Evolutionary conservation across 1,140 invertebrate species (phyloP).

Genomic region (Galendromus occidentalis): DNA sequence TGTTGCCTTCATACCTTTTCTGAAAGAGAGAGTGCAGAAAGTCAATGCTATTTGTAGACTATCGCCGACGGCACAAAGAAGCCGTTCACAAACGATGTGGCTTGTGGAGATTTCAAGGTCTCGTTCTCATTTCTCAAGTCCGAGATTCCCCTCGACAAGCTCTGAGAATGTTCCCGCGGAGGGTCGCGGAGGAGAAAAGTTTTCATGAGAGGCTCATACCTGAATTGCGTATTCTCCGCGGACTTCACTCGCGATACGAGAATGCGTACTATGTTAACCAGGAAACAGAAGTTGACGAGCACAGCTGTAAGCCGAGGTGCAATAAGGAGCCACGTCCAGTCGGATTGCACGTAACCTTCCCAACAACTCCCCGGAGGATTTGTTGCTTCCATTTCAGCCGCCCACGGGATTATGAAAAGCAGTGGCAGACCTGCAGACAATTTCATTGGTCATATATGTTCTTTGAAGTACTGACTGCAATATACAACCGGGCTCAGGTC

Average conservation of each 20-base stretch:
- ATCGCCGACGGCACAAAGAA: no score
- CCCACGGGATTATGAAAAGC: constrained; percentile 27
- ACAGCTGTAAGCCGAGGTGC: constrained; percentile 29
- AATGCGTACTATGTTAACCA: constrained; percentile 32
- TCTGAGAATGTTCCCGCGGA: no score
- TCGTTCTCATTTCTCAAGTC: no score
- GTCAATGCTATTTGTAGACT: no score
- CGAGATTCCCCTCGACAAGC: no score
- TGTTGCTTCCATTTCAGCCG: constrained; percentile 23
- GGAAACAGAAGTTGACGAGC: constrained; percentile 29
- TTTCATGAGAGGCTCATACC: constrained; percentile 21
- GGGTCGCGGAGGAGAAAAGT: background rate
- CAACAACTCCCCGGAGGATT: constrained; percentile 26
- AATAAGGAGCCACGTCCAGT: constrained; percentile 28
- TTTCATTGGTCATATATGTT: no score
- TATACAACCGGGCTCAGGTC: no score
- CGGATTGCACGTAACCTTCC: constrained; percentile 24
- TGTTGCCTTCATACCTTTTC: constrained; percentile 36
- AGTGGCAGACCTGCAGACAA: constrained; percentile 25
- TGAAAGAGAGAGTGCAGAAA: constrained; percentile 19
- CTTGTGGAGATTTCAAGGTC: no score
- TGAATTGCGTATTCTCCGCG: constrained; percentile 25
- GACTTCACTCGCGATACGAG: constrained; percentile 27
- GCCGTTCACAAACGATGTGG: no score
- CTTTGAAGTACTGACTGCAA: no score